A percentile compares a stretch with the other conserved stretches of the same genome.
These are phyloP conservation scores for Bugula neritina DNA, from an alignment of 2,888 invertebrate species.

Conservation along the genomic window DNA sequence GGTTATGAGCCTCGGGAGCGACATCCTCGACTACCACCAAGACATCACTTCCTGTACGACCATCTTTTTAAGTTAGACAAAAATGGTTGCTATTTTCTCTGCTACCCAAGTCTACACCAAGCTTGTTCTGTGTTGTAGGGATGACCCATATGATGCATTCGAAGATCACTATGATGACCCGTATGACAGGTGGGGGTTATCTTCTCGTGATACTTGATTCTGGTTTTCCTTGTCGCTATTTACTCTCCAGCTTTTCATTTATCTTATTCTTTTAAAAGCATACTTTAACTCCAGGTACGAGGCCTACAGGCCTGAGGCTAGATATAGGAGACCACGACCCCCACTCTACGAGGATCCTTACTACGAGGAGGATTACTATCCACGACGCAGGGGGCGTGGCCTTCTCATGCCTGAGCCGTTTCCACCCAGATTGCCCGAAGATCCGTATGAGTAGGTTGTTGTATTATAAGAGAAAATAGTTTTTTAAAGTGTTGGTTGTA, in stretches of 20 bases:
- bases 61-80: too few relatives aligned
- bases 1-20: conserved; percentile 1
- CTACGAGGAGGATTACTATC: background rate
- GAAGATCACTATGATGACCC: conserved; percentile 4
- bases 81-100: too few relatives aligned
- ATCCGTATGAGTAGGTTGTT: conserved; percentile 13
- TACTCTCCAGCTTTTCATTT: too few relatives aligned
- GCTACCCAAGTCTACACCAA: too few relatives aligned
- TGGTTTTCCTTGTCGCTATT: too few relatives aligned
- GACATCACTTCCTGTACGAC: background rate
- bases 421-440: background rate
- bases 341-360: conserved; percentile 2
- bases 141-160: conserved; percentile 21
- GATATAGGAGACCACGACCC: background rate
- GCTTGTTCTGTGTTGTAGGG: too few relatives aligned
- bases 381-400: background rate
- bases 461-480: too few relatives aligned
- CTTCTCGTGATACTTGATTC: background rate
- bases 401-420: conserved; percentile 7
- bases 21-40: background rate
- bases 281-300: background rate
- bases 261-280: too few relatives aligned
- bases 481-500: too few relatives aligned
- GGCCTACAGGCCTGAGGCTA: conserved; percentile 7
- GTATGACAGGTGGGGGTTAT: background rate